Base-by-base conservation (phyloP, 2,888 invertebrate species). In the Caenorhabditis imperialis region DNA sequence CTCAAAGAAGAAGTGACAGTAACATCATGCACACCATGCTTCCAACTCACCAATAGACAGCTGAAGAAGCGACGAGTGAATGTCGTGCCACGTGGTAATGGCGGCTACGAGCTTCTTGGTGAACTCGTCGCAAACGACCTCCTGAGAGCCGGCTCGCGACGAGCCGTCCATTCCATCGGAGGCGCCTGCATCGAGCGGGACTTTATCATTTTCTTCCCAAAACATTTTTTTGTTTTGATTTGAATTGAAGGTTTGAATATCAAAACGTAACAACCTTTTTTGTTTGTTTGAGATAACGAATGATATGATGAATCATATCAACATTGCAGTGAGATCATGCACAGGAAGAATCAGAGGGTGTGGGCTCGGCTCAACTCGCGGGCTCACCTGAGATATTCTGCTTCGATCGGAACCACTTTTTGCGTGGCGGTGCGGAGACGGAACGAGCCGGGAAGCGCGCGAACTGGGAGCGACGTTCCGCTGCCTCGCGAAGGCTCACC, bases 51-150 rank as follows among this genome's bases (percentile, higher is more conserved):
- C 84, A 22, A 82, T 63, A n/a, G 79, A 77, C 50, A 87, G 69
- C 55, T 81, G 81, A 16, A 86, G 63, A n/a, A 86, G 75, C 44
- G 81, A 85, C 20, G 84, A 79, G 73, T 87, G 87, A 44, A 87
- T 81, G 57, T 87, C 86, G 67, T 87, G 87, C 87, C 87, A 87
- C 35, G 82, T 79, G n/a, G 87, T 85, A 37, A 87, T 87, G 7
- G 87, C 87, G 22, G 84, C 83, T 7, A 87, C 83, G 23, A 87
- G 70, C 35, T 78, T 78, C 47, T 73, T 69, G 4, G 81, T 81
- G 58, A 81, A 72, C 40, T 79, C 75, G 40, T 81, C 81, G 55
- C 81, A 81, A 8, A 75, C 75, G 18, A 53, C 63, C 27, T 65
- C 57, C n/a, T 65, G 60, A 22, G 61, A 69, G 23, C 48, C 63